Evolutionary conservation across 2,113 vertebrate genomes (phyloP), one percentile per base, ranked within the genome.

Genomic region (Prolemur simus): DNA sequence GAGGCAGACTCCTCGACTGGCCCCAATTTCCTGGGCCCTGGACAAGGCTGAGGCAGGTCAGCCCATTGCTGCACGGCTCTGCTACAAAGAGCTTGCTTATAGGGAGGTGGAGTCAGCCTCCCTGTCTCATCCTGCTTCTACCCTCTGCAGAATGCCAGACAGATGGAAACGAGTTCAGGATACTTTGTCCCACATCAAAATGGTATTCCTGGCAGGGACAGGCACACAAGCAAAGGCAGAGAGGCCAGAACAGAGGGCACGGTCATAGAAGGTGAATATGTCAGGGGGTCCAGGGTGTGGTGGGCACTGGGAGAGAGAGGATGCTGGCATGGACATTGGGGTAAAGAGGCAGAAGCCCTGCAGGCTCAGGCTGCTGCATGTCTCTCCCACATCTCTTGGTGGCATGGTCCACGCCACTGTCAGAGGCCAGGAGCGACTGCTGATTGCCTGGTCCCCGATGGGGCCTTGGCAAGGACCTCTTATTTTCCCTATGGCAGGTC

Each of bases 341-440:
- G 49, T 76, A 27, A 64, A 83, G 60, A 11, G 52, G 54, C 11
- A 37, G 63, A 83, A 25, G 15, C 23, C 34, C 15, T 0, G 0
- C 49, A 37, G 25, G 39, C 32, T 66, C 11, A 21, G 60, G 10
- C 47, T 77, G 2, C 20, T 7, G 47, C 1, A 1, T 0, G 0
- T 11, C 64, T 42, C 54, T 34, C 58, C 60, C 21, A 23, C 10
- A 34, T 83, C 54, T 77, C 37, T 68, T 20, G 12, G 18, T 4
- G 37, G 20, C 54, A 20, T 1, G 15, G 85, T 15, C 56, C 9
- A 17, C 1, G 21, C 34, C 56, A 27, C 8, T 3, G 21, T 52
- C 39, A 6, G 60, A 71, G 64, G 39, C 58, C 76, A 39, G 63
- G 37, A 45, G 6, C 2, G 6, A 17, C 20, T 18, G 29, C 37